phyloP scores from a whole-genome alignment of 2,797 vertebrate genomes.

The Schizothorax lantsangensis region DNA sequence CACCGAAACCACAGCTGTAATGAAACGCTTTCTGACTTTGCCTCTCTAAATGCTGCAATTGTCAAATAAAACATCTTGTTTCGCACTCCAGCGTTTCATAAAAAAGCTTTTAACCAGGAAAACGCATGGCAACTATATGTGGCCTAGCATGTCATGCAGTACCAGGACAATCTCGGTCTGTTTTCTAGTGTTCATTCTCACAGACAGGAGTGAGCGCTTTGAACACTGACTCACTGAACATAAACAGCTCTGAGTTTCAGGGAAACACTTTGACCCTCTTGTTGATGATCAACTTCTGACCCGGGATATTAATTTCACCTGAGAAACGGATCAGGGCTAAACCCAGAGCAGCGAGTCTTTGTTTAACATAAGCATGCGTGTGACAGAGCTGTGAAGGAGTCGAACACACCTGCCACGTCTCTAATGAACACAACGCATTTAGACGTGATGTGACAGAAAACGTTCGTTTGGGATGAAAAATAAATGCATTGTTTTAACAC shows the following conservation, averaged over 20 bases:
- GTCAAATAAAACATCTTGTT: conserved; percentile 43
- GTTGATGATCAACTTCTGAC: conserved; percentile 31
- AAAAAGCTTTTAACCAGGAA: conserved; percentile 51
- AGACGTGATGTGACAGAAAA: conserved; percentile 10
- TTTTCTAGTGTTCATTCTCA: background rate
- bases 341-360: background rate
- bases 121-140: background rate
- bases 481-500: conserved; percentile 48
- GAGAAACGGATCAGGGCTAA: conserved; percentile 10
- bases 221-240: background rate
- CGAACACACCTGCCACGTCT: background rate
- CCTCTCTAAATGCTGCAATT: conserved; percentile 25
- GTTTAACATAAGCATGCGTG: background rate
- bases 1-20: background rate
- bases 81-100: conserved; percentile 46
- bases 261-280: conserved; percentile 37
- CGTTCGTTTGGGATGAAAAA: conserved; percentile 32
- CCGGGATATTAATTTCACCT: background rate
- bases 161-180: background rate
- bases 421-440: conserved; percentile 25
- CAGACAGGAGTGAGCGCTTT: background rate
- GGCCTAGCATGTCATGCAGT: background rate
- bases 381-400: background rate
- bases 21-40: conserved; percentile 9
- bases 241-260: background rate